Base-by-base conservation (phyloP, 2,888 invertebrate species). In the Mythimna lalbum region DNA sequence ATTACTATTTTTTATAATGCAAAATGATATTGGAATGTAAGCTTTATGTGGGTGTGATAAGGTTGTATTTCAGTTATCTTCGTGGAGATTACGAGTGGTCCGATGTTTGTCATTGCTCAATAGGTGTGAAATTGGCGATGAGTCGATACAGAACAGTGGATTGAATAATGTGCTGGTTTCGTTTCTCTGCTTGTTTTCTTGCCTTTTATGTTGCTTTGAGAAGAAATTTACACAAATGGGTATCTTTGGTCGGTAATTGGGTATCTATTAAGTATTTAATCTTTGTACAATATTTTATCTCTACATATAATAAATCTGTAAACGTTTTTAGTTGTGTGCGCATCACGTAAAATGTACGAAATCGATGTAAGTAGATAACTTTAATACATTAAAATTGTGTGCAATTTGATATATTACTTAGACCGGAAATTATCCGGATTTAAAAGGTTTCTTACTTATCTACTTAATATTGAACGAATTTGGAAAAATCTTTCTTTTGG, bases 121-220 rank as follows among this genome's bases (percentile, higher is more conserved):
- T 91, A 89, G 87, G 90, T 91, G 90, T 92, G 91, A 93, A 93
- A 92, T 92, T 89, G 88, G 85, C 91, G 89, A 91, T 89, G 88
- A 85, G 80, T 84, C 85, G 90, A 92, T 91, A 89, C 87, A 86
- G 87, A 80, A 82, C 80, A 78, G 73, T 73, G 74, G 78, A 88
- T 90, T 90, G 88, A 89, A 91, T 89, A 84, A 88, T 87, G 81
- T 79, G 75, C 80, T 83, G 82, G 81, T 88, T 89, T 85, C 85
- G 78, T 83, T 84, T 68, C 62, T 78, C 31, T 69, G 69, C 69
- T 82, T 73, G 68, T 71, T 52, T 69, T 73, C 63, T 75, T 77
- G 52, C 23, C 50, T 68, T 75, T 77, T 52, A 68, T 59, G 47
- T 23, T 53, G 39, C 19, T 43, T 43, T n/a, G 14, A 43, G 31